These are phyloP conservation scores for Porites lutea DNA, from an alignment of 64 coral and sea anemone species.

Conservation along the genomic window DNA sequence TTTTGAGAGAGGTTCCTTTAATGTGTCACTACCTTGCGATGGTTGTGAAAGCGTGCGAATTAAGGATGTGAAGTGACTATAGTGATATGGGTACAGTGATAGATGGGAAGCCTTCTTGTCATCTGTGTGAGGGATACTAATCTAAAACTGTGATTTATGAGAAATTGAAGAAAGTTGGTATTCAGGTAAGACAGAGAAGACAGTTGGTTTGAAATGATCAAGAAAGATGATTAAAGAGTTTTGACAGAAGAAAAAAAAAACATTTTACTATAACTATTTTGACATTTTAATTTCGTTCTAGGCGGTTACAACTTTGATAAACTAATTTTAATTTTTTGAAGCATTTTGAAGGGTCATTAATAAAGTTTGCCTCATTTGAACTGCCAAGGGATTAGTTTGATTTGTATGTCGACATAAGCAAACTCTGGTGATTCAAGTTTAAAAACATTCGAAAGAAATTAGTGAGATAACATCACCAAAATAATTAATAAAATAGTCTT, in stretches of 20 bases:
- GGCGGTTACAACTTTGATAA: too few species aligned
- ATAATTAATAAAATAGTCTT: too few species aligned
- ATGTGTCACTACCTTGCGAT: constrained; percentile 40
- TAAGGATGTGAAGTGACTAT: constrained; percentile 50
- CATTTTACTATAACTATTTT: too few species aligned
- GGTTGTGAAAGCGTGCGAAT: constrained; percentile 57
- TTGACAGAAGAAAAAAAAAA: not conserved
- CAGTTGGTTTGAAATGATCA: constrained; percentile 18
- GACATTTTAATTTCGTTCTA: too few species aligned
- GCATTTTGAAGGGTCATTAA: too few species aligned
- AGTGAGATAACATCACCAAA: not conserved
- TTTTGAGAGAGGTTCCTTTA: constrained; percentile 51
- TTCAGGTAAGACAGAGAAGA: constrained; percentile 47
- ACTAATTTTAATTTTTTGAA: too few species aligned
- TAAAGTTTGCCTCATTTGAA: not conserved
- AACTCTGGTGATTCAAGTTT: not conserved
- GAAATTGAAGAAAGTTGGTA: constrained; percentile 27
- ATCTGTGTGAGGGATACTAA: constrained; percentile 26
- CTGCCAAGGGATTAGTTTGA: not conserved
- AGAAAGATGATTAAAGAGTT: not conserved
- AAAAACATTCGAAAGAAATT: not conserved
- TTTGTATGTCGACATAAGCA: not conserved
- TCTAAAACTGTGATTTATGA: constrained; percentile 56
- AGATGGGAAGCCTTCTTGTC: constrained; percentile 49
- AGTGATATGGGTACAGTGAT: constrained; percentile 50